A percentile compares a stretch with the other conserved stretches of the same genome.
phyloP scores from a whole-genome alignment of 2,888 invertebrate species.

The Cataglyphis livida region DNA sequence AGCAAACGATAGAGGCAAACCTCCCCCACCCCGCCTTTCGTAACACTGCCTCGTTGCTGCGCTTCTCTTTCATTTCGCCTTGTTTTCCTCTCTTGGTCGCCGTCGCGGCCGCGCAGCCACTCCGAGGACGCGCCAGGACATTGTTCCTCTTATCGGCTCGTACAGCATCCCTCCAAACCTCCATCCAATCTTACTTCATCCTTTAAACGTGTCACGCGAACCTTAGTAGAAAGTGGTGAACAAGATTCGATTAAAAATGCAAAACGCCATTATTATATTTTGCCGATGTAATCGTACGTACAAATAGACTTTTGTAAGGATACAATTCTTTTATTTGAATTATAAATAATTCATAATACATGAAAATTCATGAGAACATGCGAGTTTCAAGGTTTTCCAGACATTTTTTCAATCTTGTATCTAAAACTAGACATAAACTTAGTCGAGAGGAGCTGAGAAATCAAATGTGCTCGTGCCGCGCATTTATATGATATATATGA shows the following conservation, averaged over 20 bases:
- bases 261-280: background rate
- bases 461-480: slow-evolving; percentile 18
- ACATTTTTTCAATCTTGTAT: background rate
- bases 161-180: background rate
- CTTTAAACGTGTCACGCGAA: background rate
- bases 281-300: background rate
- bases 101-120: slow-evolving; percentile 4
- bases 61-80: slow-evolving; percentile 9
- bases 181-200: background rate
- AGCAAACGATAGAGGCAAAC: slow-evolving; percentile 61
- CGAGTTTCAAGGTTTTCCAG: background rate
- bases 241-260: background rate
- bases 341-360: slow-evolving; percentile 1
- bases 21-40: slow-evolving; percentile 47
- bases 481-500: background rate
- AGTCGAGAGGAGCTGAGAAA: slow-evolving; percentile 5
- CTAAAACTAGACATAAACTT: slow-evolving; percentile 1
- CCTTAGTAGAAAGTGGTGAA: background rate
- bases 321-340: background rate
- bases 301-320: background rate
- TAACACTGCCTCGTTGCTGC: background rate
- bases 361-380: background rate
- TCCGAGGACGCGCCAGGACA: slow-evolving; percentile 20
- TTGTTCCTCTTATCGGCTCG: slow-evolving; percentile 15
- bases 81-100: slow-evolving; percentile 16